Evolutionary conservation across 2,888 invertebrate species (phyloP).

Genomic region (Macaria liturata): DNA sequence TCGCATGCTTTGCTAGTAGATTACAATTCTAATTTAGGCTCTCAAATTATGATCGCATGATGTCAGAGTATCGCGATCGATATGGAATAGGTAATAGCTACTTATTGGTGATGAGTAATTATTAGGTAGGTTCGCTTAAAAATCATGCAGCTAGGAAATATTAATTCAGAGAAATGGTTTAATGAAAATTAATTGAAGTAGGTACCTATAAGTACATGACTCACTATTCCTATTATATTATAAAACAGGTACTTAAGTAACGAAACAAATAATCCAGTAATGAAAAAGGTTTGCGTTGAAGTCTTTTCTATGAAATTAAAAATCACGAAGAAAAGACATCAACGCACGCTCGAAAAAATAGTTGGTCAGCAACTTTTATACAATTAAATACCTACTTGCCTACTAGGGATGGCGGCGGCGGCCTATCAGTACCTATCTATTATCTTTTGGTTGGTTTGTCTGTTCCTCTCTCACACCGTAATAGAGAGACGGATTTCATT

Average conservation of each 20-base stretch:
- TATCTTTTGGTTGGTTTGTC: too few relatives aligned
- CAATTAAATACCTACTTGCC: too few relatives aligned
- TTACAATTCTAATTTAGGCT: conserved; percentile 1
- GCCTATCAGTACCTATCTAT: too few relatives aligned
- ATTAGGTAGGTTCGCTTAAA: neutral
- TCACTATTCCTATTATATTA: too few relatives aligned
- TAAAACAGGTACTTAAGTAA: too few relatives aligned
- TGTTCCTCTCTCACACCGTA: too few relatives aligned
- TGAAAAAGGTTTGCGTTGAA: conserved; percentile 53
- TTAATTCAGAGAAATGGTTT: too few relatives aligned
- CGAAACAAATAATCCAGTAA: neutral
- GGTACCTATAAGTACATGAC: too few relatives aligned
- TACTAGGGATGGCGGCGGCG: too few relatives aligned
- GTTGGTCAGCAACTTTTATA: neutral
- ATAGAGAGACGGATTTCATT: too few relatives aligned
- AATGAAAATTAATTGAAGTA: too few relatives aligned
- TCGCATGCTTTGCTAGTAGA: conserved; percentile 11
- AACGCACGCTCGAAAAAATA: conserved; percentile 43
- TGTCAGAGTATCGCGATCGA: neutral
- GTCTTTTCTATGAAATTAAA: conserved; percentile 54
- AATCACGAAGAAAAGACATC: conserved; percentile 60
- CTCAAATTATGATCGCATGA: too few relatives aligned
- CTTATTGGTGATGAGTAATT: neutral
- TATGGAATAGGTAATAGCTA: neutral
- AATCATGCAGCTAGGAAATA: neutral